phyloP scores from a whole-genome alignment of 2,888 invertebrate genomes.

The Silvanus unidentatus region DNA sequence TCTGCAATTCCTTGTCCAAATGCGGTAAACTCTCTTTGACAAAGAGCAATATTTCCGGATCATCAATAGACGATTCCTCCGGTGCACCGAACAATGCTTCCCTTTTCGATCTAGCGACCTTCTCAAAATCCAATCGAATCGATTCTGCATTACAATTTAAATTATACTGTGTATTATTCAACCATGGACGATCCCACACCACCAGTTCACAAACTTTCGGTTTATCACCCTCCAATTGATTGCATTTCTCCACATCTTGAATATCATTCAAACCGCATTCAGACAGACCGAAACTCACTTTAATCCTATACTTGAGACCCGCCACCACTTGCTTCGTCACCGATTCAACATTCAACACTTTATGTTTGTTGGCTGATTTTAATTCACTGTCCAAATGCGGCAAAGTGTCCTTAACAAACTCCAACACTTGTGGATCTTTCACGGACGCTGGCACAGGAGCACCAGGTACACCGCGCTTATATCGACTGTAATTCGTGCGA shows the following conservation, averaged over 20 bases:
- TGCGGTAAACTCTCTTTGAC: constrained; percentile 41
- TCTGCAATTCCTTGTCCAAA: constrained; percentile 43
- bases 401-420: constrained; percentile 17
- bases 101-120: constrained; percentile 5
- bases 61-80: constrained; percentile 28
- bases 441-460: constrained; percentile 13
- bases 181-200: not conserved
- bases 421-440: constrained; percentile 17
- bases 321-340: constrained; percentile 27
- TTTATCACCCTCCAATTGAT: not conserved
- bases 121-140: not conserved
- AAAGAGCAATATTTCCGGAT: constrained; percentile 34
- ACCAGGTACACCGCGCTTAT: constrained; percentile 13
- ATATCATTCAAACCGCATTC: constrained; percentile 39
- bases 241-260: not conserved
- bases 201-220: not conserved
- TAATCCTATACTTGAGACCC: constrained; percentile 24
- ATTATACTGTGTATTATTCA: not conserved
- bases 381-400: constrained; percentile 18
- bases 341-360: constrained; percentile 21
- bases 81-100: constrained; percentile 9
- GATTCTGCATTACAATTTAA: too few species aligned
- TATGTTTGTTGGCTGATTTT: constrained; percentile 18
- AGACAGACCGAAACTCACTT: constrained; percentile 39
- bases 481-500: constrained; percentile 28